Percentiles rank a stretch among this genome's conserved stretches.
Evolutionary conservation across 2,797 vertebrate species (phyloP).

Genomic region (Adelosebastes latens): DNA sequence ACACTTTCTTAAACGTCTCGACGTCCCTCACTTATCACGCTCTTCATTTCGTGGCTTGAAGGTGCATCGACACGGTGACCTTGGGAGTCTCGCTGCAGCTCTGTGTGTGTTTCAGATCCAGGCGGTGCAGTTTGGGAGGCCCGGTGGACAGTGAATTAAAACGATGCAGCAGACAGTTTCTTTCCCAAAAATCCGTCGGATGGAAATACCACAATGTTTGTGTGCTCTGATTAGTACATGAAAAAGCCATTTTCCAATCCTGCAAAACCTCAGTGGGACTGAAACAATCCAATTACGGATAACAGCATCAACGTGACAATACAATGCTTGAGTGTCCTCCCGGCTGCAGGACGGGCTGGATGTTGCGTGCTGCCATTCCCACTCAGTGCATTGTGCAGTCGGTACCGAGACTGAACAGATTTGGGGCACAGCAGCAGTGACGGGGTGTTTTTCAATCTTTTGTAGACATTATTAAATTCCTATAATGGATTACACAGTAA

Average conservation of each 20-base stretch:
- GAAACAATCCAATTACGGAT: slow-evolving; percentile 42
- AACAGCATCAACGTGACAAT: slow-evolving; percentile 22
- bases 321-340: not conserved
- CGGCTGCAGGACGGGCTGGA: not conserved
- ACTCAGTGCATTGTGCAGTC: not conserved
- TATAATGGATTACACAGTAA: not conserved
- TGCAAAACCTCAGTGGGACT: slow-evolving; percentile 10
- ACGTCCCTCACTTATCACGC: slow-evolving; percentile 45
- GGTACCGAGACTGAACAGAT: not conserved
- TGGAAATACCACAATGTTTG: slow-evolving; percentile 3
- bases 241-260: slow-evolving; percentile 23
- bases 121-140: not conserved
- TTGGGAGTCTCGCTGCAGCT: slow-evolving; percentile 14
- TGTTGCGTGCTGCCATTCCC: not conserved
- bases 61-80: slow-evolving; percentile 45
- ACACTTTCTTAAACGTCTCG: slow-evolving; percentile 23
- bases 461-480: not conserved
- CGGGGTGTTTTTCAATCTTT: not conserved
- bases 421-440: not conserved
- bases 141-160: slow-evolving; percentile 9
- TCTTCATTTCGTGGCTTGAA: slow-evolving; percentile 49
- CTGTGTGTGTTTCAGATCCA: not conserved
- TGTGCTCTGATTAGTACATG: slow-evolving; percentile 5
- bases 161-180: not conserved
- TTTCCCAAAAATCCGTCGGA: not conserved